A percentile compares a stretch with the other conserved stretches of the same genome.
Conservation (phyloP, 2,113 vertebrate species). For the Brachyhypopomus occidentalis region DNA sequence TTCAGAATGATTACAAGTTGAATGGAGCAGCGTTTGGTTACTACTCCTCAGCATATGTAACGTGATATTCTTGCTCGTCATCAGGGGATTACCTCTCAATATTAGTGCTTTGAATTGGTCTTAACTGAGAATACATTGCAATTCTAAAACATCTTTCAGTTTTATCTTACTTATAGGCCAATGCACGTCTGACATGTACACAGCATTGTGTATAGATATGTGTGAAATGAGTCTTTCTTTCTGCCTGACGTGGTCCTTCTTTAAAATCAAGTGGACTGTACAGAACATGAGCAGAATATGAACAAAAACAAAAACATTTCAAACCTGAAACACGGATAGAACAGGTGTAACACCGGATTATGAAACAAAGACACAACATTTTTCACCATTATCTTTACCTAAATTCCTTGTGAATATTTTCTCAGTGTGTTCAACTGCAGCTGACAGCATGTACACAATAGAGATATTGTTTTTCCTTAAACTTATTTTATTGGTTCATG, state of each 20-base stretch:
- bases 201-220: too few relatives aligned
- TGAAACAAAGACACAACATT: constrained; percentile 3
- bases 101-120: constrained; percentile 21
- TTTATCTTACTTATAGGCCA: background rate
- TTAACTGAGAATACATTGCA: background rate
- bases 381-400: background rate
- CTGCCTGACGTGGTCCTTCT: too few relatives aligned
- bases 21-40: constrained; percentile 46
- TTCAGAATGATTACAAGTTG: constrained; percentile 37
- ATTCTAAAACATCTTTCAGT: background rate
- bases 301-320: background rate
- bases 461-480: background rate
- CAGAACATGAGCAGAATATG: too few relatives aligned
- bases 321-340: background rate
- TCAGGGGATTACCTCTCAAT: constrained; percentile 9
- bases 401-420: background rate
- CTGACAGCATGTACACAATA: background rate
- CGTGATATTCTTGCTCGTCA: constrained; percentile 22
- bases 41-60: constrained; percentile 28
- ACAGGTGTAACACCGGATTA: background rate
- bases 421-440: background rate
- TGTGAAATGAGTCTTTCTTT: too few relatives aligned
- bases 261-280: too few relatives aligned
- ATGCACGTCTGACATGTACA: background rate
- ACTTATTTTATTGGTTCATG: constrained; percentile 1